Evolutionary conservation across 2,113 vertebrate species (phyloP), one percentile per base, ranked within the genome.

Genomic region (Oxyura jamaicensis): DNA sequence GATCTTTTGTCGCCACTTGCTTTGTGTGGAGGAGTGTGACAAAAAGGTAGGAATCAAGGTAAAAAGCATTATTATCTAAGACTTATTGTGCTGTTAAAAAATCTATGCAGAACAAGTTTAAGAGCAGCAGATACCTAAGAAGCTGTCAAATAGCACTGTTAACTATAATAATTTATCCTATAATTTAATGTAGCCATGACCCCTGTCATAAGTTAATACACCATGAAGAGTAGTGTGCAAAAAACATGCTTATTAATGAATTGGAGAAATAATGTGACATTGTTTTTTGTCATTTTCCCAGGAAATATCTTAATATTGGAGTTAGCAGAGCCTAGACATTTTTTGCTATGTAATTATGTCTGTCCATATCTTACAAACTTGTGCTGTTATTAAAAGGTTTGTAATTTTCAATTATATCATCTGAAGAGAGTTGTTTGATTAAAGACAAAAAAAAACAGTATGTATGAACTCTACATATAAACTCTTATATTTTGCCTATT

Each of bases 171-270:
- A 98, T 98, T 98, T 98, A 98, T 98, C 98, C 97, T 98, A 97
- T 98, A 98, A 98, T 99, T 99, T 98, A 98, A 98, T 97, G 97
- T 98, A 98, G 98, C 97, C 97, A 93, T 98, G 98, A 98, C 98
- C 98, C 94, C 87, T 97, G 98, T 98, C 97, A 98, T 97, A 98
- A 98, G 98, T 98, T 99, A 99, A 99, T 98, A 97, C 95, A 98
- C 98, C 98, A 98, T 98, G 98, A 98, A 98, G 97, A 98, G 98
- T 71, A 97, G 95, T 98, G 97, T 97, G 97, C 95, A 97, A 97
- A 97, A 98, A 98, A 98, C 97, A 97, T 93, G 97, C 97, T 98
- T 98, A 98, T 97, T 98, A 98, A 98, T 98, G 98, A 98, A 97
- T 94, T 97, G 97, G 91, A 97, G 97, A 97, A 97, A 97, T 98